Conservation (phyloP, 2,113 vertebrate genomes). For the Mustela nigripes region DNA sequence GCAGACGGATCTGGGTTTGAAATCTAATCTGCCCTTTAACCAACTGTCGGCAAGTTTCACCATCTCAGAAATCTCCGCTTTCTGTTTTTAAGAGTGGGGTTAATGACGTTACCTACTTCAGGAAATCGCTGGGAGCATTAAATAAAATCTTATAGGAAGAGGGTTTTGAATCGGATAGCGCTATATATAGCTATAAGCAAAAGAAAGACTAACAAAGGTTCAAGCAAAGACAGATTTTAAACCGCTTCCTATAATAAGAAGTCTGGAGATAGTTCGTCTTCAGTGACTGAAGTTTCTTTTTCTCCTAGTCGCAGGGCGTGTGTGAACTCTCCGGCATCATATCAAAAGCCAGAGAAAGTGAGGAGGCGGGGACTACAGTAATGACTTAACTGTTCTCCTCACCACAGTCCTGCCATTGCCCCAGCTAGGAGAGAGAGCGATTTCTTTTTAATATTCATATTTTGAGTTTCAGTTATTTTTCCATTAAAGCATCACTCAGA, state of each 20-base stretch:
- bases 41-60: neutral
- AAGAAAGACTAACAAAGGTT: neutral
- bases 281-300: neutral
- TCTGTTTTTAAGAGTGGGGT: neutral
- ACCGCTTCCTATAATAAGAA: neutral
- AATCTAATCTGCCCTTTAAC: slow-evolving; percentile 15
- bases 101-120: neutral
- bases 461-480: slow-evolving; percentile 55
- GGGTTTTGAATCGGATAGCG: neutral
- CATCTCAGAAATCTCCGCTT: slow-evolving; percentile 14
- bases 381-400: neutral
- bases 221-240: slow-evolving; percentile 16
- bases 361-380: neutral
- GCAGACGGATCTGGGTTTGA: neutral
- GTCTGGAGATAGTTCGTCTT: neutral
- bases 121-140: neutral
- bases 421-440: neutral
- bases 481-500: neutral
- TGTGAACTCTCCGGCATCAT: neutral
- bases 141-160: slow-evolving; percentile 34
- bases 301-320: neutral
- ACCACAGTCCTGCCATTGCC: neutral
- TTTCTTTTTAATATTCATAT: slow-evolving; percentile 37
- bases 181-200: neutral
- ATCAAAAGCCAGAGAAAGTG: neutral